A percentile compares a stretch with the other conserved stretches of the same genome.
Conservation (phyloP, 2,888 invertebrate genomes). For the Myathropa florea region DNA sequence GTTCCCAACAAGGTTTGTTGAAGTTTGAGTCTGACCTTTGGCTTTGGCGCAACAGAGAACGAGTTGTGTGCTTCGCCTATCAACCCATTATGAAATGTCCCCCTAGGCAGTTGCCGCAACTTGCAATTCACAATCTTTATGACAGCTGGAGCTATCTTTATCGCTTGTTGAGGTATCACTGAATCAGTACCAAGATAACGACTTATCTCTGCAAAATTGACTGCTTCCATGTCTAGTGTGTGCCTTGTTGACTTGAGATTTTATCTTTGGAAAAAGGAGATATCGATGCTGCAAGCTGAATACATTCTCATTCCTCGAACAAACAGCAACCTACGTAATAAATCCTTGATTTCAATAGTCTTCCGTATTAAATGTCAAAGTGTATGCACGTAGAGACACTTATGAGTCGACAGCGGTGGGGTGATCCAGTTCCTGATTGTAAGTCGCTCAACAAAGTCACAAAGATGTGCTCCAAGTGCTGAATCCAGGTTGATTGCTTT, state of each 20-base stretch:
- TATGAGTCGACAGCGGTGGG: not conserved
- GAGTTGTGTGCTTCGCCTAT: too few species aligned
- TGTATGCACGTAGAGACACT: not conserved
- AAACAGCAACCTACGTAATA: not conserved
- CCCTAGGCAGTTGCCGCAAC: too few species aligned
- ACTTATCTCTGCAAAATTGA: not conserved
- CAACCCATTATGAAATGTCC: too few species aligned
- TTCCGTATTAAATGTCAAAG: not conserved
- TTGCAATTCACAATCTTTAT: not conserved
- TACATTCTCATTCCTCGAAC: not conserved
- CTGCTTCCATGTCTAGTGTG: not conserved
- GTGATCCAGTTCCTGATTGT: not conserved
- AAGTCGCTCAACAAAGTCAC: not conserved
- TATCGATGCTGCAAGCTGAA: not conserved
- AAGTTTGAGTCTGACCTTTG: too few species aligned
- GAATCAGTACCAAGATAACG: not conserved
- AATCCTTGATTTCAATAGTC: not conserved
- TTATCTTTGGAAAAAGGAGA: not conserved
- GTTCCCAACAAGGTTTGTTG: too few species aligned
- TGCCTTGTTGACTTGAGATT: not conserved
- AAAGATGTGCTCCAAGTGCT: not conserved
- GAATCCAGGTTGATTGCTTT: constrained; percentile 27
- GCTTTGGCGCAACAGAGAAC: too few species aligned
- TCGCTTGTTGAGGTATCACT: not conserved
- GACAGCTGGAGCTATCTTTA: not conserved